phyloP scores from a whole-genome alignment of 2,797 vertebrate species.

The Oreortyx pictus region DNA sequence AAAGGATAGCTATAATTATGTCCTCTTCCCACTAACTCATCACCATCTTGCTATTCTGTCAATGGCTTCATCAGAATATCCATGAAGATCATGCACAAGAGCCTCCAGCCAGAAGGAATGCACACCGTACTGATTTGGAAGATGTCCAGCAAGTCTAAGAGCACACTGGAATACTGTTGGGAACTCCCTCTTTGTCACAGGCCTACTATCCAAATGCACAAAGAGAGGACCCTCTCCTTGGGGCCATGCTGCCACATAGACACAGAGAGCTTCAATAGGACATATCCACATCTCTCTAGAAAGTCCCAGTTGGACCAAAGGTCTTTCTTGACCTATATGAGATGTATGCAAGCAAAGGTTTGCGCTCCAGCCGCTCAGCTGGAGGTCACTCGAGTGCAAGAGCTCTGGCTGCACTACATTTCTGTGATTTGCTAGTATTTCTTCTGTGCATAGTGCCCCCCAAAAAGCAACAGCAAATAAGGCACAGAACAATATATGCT shows the following conservation, averaged over 20 bases:
- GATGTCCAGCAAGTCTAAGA: neutral
- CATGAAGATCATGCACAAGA: neutral
- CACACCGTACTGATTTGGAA: neutral
- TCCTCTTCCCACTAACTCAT: neutral
- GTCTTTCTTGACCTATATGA: neutral
- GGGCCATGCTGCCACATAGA: neutral
- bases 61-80: neutral
- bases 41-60: neutral
- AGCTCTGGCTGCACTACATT: neutral
- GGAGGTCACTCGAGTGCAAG: constrained; percentile 23
- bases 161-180: neutral
- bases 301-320: neutral
- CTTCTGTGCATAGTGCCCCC: neutral
- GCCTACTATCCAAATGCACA: neutral
- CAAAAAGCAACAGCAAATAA: constrained; percentile 52
- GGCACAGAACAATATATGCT: constrained; percentile 29
- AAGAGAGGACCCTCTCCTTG: constrained; percentile 38
- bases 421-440: neutral
- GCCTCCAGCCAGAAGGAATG: constrained; percentile 38
- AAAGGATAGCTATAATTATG: neutral
- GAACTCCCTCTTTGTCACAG: constrained; percentile 38
- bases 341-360: neutral
- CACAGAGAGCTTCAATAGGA: constrained; percentile 20
- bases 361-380: neutral
- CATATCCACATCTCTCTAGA: constrained; percentile 4